Evolutionary conservation across 2,113 vertebrate genomes (phyloP), one percentile per base, ranked within the genome.

Genomic region (Oxygymnocypris stewartii): DNA sequence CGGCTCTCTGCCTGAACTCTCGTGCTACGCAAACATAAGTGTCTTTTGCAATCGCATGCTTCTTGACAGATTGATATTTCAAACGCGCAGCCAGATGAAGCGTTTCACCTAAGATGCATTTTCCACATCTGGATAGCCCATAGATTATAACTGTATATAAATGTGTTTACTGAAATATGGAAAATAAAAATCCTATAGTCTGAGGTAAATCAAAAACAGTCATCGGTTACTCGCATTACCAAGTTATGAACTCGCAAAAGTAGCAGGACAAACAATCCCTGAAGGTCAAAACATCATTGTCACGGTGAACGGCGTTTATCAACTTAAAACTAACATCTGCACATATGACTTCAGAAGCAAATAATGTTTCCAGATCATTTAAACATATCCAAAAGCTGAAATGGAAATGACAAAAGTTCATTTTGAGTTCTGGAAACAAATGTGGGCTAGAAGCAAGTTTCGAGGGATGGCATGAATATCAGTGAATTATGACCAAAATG

Each of bases 11-110:
- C 67, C 65, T 74, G 63, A 82, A 71, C 80, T 69, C 61, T 44
- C 63, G 49, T 51, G 82, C 65, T 74, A 84, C 69, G 28, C 82
- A 84, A 84, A 75, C 82, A 84, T 35, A 51, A 71, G 82, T 37
- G 61, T 67, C 79, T 82, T 67, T 82, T 82, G 81, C 42, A 71
- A 71, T 51, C 11, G 31, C 63, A 23, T 35, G 35, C 63, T 57
- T 74, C 51, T 42, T 57, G 69, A 84, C 82, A 84, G 82, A 84
- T 84, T 74, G 82, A 84, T 84, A 82, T 71, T 82, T 69, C 18
- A 51, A 20, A 51, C 47, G n/a, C n/a, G 35, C 35, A 31, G 44
- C 82, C 44, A 51, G 42, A 63, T 44, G 67, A 69, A 6, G n/a
- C 31, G 23, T 57, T 84, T 73, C 44, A 69, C n/a, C n/a, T 18